Evolutionary conservation across 2,113 vertebrate genomes (phyloP).

Genomic region (Nicator chloris): DNA sequence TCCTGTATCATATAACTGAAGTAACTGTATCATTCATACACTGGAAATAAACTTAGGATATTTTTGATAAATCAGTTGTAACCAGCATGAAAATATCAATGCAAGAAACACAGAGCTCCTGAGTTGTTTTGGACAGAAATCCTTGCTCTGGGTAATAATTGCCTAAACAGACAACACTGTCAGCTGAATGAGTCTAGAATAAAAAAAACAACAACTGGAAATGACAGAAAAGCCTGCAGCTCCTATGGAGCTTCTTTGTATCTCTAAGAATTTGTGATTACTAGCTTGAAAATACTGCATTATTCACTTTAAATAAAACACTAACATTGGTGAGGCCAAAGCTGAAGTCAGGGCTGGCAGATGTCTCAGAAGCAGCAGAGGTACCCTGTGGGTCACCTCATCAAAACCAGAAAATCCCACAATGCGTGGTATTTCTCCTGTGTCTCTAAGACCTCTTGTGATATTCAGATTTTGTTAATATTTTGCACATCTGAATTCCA

Average conservation of each 20-base stretch:
- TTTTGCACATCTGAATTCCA: neutral
- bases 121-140: neutral
- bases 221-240: neutral
- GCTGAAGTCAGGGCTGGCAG: neutral
- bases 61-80: neutral
- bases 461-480: neutral
- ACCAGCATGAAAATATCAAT: neutral
- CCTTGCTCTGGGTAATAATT: neutral
- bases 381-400: neutral
- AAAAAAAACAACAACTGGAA: rapidly evolving
- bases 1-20: too few species aligned
- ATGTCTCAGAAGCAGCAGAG: neutral
- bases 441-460: neutral
- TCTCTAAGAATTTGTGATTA: neutral
- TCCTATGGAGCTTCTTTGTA: neutral
- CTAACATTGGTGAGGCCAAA: neutral
- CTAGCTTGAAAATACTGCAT: neutral
- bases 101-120: neutral
- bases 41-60: neutral
- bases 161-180: neutral
- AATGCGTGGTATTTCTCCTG: neutral
- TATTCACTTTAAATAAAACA: neutral
- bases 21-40: neutral
- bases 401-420: neutral
- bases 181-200: neutral